Conservation (phyloP, 2,113 vertebrate species). For the Misgurnus mizolepis region DNA sequence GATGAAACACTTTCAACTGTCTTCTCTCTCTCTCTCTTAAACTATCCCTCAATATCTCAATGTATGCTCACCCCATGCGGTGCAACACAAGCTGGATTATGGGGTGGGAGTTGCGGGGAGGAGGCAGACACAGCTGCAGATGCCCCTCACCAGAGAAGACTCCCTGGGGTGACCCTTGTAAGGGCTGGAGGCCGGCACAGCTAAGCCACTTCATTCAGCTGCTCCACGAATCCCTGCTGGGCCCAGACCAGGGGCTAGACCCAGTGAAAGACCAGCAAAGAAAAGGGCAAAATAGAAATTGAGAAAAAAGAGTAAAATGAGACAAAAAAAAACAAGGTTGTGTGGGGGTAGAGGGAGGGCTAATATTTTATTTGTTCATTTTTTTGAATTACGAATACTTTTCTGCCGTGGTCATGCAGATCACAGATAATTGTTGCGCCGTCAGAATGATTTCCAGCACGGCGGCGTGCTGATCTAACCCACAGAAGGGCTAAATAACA, state of each 20-base stretch:
- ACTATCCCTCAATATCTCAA: conserved; percentile 21
- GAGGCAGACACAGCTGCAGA: conserved; percentile 48
- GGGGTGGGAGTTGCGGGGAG: conserved; percentile 30
- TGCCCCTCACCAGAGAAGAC: conserved; percentile 35
- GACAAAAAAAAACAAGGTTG: conserved; percentile 8
- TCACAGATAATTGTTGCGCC: conserved; percentile 64
- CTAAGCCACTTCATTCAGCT: conserved; percentile 64
- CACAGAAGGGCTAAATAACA: conserved; percentile 69
- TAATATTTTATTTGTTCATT: conserved; percentile 32
- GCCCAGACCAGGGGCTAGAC: conserved; percentile 61
- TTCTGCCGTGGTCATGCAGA: conserved; percentile 56
- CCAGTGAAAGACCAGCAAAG: conserved; percentile 41
- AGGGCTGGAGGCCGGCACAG: conserved; percentile 33
- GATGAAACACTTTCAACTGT: neutral
- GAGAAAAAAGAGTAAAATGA: neutral
- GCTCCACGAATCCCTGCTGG: conserved; percentile 58
- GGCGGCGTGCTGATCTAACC: conserved; percentile 58
- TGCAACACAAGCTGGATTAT: conserved; percentile 41
- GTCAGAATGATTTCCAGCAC: conserved; percentile 68
- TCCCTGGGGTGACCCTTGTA: conserved; percentile 49
- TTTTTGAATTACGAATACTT: conserved; percentile 40
- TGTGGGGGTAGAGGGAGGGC: conserved; percentile 12
- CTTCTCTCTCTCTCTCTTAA: conserved; percentile 12
- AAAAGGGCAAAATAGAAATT: conserved; percentile 44
- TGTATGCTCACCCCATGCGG: conserved; percentile 43